Conservation (phyloP, 2,113 vertebrate genomes). For the Hemibagrus wyckioides region DNA sequence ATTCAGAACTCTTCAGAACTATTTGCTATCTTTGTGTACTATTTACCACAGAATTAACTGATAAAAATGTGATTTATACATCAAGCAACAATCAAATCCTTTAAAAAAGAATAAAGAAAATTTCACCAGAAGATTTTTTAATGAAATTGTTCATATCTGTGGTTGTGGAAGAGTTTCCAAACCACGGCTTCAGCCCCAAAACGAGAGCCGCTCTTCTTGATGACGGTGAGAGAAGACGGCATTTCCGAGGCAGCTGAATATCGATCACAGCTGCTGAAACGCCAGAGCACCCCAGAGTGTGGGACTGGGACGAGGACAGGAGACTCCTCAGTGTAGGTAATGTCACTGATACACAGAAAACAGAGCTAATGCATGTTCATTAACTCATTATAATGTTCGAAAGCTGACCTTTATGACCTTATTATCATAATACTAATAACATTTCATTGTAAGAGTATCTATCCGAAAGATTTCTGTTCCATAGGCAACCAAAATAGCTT, state of each 20-base stretch:
- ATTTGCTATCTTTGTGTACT: background rate
- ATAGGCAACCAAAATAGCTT: background rate
- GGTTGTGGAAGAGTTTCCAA: too few species aligned
- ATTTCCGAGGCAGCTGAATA: conserved; percentile 44
- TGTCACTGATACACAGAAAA: conserved; percentile 2
- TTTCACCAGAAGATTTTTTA: too few species aligned
- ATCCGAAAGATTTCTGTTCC: background rate
- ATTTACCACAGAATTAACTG: background rate
- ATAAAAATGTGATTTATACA: background rate
- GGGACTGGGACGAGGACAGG: conserved; percentile 23
- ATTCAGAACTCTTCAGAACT: background rate
- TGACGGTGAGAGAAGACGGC: conserved; percentile 16
- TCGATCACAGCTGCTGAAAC: conserved; percentile 49
- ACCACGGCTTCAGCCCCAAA: conserved; percentile 18
- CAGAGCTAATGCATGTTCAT: background rate
- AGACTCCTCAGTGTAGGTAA: conserved; percentile 32
- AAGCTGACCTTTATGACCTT: background rate
- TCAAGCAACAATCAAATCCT: background rate
- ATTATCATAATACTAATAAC: background rate
- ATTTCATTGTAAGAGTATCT: background rate
- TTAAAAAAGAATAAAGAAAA: too few species aligned
- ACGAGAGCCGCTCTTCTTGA: conserved; percentile 8
- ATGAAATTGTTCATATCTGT: too few species aligned
- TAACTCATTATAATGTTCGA: background rate
- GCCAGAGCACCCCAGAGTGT: conserved; percentile 42